phyloP scores from a whole-genome alignment of 23 tunicate genomes.

The Halocynthia roretzi region DNA sequence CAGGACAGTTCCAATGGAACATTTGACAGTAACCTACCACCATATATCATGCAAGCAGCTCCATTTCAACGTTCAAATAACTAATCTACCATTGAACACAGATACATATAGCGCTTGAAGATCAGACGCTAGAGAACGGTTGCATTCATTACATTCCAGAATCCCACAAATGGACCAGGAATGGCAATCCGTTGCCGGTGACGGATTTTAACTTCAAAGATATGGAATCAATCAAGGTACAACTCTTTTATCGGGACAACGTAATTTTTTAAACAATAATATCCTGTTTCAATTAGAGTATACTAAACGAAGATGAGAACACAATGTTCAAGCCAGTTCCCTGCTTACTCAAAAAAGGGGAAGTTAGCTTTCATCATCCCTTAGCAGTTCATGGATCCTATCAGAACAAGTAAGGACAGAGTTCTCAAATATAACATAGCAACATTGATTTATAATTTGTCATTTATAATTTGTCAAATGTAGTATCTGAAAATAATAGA shows the following conservation, averaged over 20 bases:
- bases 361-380: slow-evolving; percentile 83
- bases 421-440: background rate
- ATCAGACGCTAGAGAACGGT: slow-evolving; percentile 78
- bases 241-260: background rate
- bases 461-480: background rate
- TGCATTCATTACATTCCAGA: slow-evolving; percentile 90
- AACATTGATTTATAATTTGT: background rate
- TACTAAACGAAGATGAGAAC: slow-evolving; percentile 67
- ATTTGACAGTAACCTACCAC: slow-evolving; percentile 54
- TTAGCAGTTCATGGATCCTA: slow-evolving; percentile 79
- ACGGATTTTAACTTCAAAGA: slow-evolving; percentile 81
- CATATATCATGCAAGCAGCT: background rate
- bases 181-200: slow-evolving; percentile 81
- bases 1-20: slow-evolving; percentile 68
- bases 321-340: slow-evolving; percentile 47
- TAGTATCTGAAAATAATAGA: background rate
- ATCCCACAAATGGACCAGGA: slow-evolving; percentile 77
- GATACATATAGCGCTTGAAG: slow-evolving; percentile 22
- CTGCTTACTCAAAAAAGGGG: slow-evolving; percentile 63
- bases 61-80: background rate
- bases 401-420: slow-evolving; percentile 61
- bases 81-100: background rate
- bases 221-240: slow-evolving; percentile 85
- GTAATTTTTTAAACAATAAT: background rate
- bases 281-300: slow-evolving; percentile 30